Conservation (phyloP, 2,797 vertebrate genomes). For the Sebastes oblongus region DNA sequence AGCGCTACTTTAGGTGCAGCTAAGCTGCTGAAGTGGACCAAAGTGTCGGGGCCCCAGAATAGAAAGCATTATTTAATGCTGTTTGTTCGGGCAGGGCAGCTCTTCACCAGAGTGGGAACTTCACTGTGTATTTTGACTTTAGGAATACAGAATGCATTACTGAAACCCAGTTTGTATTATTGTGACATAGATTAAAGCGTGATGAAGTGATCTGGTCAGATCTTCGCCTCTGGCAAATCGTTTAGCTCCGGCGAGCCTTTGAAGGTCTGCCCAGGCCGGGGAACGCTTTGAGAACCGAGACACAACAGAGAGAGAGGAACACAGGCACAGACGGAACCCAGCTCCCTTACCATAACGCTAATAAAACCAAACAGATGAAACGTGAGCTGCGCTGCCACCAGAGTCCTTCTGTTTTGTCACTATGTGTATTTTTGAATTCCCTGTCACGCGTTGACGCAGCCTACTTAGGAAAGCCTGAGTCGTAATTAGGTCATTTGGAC, state of each 20-base stretch:
- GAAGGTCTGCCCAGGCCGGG: conserved; percentile 38
- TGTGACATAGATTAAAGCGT: conserved; percentile 51
- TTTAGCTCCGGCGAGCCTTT: conserved; percentile 56
- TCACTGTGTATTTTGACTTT: conserved; percentile 11
- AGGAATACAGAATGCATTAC: conserved; percentile 13
- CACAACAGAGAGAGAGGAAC: conserved; percentile 59
- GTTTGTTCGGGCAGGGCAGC: conserved; percentile 55
- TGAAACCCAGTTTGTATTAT: conserved; percentile 33
- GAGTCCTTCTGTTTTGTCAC: conserved; percentile 60
- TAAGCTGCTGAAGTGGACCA: conserved; percentile 55
- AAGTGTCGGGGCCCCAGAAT: conserved; percentile 44
- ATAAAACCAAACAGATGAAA: conserved; percentile 66
- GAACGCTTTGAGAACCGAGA: conserved; percentile 44
- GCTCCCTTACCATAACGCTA: conserved; percentile 39
- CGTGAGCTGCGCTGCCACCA: conserved; percentile 38
- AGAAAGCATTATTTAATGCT: conserved; percentile 60
- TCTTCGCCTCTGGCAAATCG: conserved; percentile 51
- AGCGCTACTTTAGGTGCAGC: background rate
- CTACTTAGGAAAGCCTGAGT: conserved; percentile 79
- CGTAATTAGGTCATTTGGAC: conserved; percentile 85
- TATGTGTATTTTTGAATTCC: conserved; percentile 73
- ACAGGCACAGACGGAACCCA: conserved; percentile 55
- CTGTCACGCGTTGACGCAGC: conserved; percentile 69
- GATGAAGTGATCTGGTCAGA: conserved; percentile 57
- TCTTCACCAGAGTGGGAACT: background rate